Conservation (phyloP, 2,888 invertebrate species). For the Dendrolimus pini region DNA sequence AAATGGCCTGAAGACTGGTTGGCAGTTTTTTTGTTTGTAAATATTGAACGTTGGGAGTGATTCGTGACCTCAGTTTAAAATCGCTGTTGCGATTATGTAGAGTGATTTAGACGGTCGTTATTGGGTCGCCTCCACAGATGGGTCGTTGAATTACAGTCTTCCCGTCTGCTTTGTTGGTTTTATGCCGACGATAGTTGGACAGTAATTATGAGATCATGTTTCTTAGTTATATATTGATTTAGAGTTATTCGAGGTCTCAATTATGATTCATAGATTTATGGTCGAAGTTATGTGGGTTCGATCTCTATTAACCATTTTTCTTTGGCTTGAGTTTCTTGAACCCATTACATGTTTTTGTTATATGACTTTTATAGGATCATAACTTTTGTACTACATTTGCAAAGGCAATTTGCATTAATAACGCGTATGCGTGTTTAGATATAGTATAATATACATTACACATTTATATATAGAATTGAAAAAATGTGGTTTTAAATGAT, state of each 20-base stretch:
- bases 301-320: conserved; percentile 49
- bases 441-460: no score
- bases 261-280: conserved; percentile 62
- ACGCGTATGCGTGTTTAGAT: no score
- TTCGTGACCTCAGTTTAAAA: conserved; percentile 68
- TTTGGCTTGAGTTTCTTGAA: conserved; percentile 42
- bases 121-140: conserved; percentile 61
- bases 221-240: conserved; percentile 67
- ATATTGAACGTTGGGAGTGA: conserved; percentile 51
- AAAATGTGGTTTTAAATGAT: no score
- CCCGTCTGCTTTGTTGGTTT: conserved; percentile 61
- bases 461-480: no score
- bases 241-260: conserved; percentile 63
- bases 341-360: conserved; percentile 19
- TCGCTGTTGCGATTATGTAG: conserved; percentile 63
- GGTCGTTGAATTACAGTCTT: conserved; percentile 63
- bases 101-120: conserved; percentile 65
- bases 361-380: no score
- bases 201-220: conserved; percentile 71
- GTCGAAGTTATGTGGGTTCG: conserved; percentile 52
- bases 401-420: no score
- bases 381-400: no score
- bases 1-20: conserved; percentile 36
- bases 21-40: conserved; percentile 50
- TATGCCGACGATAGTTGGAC: conserved; percentile 47